Evolutionary conservation across 2,888 invertebrate genomes (phyloP), one percentile per base, ranked within the genome.

Genomic region (Dasypogon diadema): DNA sequence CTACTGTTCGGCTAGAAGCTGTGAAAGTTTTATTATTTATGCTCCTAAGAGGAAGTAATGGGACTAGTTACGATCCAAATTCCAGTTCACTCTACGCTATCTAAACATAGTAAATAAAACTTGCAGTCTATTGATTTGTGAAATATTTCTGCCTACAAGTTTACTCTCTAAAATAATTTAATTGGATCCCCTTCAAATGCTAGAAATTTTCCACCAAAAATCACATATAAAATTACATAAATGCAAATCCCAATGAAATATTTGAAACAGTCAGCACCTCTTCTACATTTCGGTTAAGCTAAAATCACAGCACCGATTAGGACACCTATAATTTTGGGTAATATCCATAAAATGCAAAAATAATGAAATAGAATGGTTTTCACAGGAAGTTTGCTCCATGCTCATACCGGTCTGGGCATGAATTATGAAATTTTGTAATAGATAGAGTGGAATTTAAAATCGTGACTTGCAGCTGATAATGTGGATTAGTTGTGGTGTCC

Each of bases 401-500:
- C 46, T 5, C 30, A 24, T 22, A 26, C 58, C 34, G 12, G 22
- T 8, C 24, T 30, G 2, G 30, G 0, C 16, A 16, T 8, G 63
- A 21, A 46, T 65, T 24, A 65, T 65, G 65, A 48, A n/a, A 65
- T 65, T 24, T 21, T 14, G 65, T 24, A 46, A 21, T 30, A 16
- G 26, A 42, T 63, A 58, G 22, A 42, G 5, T n/a, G 16, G 63
- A 55, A 42, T 42, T 63, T 63, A 37, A 42, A 42, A 21, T 21
- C n/a, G 34, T 5, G 4, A 22, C 21, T n/a, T 42, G 0, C 6
- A 42, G 4, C 63, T 42, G 63, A 63, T 63, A 37, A 26, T 3
- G 37, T 18, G 37, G 34, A 18, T 60, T 18, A 18, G 14, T 3
- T 12, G 48, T 48, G 48, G 60, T 34, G 8, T 18, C 8, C 16